A percentile compares a stretch with the other conserved stretches of the same genome.
Conservation (phyloP, 2,113 vertebrate species). For the Murina feae region DNA sequence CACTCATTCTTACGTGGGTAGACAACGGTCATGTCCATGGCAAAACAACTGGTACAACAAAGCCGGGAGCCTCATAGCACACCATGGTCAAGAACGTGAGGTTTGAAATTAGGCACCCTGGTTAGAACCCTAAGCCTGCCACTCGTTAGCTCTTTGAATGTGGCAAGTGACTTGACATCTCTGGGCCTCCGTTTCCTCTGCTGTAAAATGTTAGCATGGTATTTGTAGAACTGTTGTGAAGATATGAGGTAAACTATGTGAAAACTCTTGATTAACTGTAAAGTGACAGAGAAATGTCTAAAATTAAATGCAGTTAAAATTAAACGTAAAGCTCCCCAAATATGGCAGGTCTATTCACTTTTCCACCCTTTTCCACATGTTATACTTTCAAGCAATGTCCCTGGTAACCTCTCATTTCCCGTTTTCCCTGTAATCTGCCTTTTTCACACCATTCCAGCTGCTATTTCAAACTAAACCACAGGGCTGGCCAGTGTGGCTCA, state of each 20-base stretch:
- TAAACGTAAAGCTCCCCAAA: neutral
- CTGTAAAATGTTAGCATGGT: conserved; percentile 11
- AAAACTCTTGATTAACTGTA: neutral
- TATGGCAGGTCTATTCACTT: neutral
- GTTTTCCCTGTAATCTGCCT: neutral
- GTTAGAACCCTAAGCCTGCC: neutral
- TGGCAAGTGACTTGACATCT: neutral
- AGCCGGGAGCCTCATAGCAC: neutral
- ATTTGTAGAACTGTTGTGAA: neutral
- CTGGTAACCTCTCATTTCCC: neutral
- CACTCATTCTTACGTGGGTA: neutral
- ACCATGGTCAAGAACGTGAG: neutral
- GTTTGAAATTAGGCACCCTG: neutral
- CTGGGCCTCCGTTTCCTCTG: neutral
- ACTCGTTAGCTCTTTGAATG: neutral
- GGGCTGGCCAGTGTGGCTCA: no score
- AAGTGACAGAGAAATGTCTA: neutral
- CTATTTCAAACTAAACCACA: neutral
- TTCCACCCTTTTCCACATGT: rapidly evolving
- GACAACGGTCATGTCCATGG: neutral
- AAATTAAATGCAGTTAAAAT: neutral
- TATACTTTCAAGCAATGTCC: neutral
- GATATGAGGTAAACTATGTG: neutral
- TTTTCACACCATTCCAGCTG: neutral
- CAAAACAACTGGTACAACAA: neutral